Base-by-base conservation (phyloP, 2,888 invertebrate species). In the Aporophyla lueneburgensis region DNA sequence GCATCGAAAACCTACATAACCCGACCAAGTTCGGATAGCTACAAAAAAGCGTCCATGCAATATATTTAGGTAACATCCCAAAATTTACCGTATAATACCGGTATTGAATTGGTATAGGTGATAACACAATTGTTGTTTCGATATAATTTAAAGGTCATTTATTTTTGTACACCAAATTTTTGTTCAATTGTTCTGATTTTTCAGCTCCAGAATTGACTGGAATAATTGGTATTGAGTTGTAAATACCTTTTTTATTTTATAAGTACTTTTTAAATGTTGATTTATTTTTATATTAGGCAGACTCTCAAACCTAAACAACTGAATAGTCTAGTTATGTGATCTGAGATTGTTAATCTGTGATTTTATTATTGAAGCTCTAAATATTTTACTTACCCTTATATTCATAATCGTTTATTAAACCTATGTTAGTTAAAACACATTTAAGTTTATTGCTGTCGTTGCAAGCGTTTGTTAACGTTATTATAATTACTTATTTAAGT, bases 361-460 rank as follows among this genome's bases (percentile, higher is more conserved):
- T 56, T 56, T 56, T 56, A n/a, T 56, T 56, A 66, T 51, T 65
- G 65, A 65, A 65, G 65, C 51, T 65, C 51, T n/a, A 65, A 65
- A 65, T 65, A 65, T 65, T 65, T 24, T 65, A 65, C 61, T 61
- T 67, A 67, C 67, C 54, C 54, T 67, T 67, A 54, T 67, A 67
- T 67, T 67, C 53, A 67, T 67, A 67, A 67, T 67, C 53, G 67
- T 54, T 67, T 67, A 67, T 67, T 67, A 67, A 67, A n/a, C 61
- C 61, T 61, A 61, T 61, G 33, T 67, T 67, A 67, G 68, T 68
- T 68, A 68, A 68, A 68, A 68, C 68, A 68, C 56, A 58, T 68
- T 68, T 68, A 68, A 68, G 68, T 68, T 12, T 68, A 68, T 58
- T 68, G 68, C 68, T 68, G 68, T 68, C 63, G 46, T 63, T 63